Base-by-base conservation (phyloP, 2,113 vertebrate species). In the Seriola dumerili region DNA sequence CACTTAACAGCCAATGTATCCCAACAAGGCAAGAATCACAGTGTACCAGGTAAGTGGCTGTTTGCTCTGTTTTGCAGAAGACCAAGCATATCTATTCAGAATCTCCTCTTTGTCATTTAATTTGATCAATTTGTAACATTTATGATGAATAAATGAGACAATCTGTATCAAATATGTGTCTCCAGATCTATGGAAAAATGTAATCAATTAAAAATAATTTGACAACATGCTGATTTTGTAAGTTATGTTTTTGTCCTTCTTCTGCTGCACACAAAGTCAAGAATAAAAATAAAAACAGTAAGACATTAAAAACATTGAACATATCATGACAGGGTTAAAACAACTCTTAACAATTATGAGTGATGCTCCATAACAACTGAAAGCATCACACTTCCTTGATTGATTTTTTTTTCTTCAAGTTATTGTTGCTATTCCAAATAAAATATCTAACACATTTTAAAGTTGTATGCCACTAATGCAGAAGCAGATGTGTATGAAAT, bases 161-260 rank as follows among this genome's bases (percentile, higher is more conserved):
- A 77, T 58, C 1, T 78, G 76, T 78, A 65, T 38, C 14, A 73
- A 6, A 32, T 57, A 32, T 65, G 13, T 78, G 68, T 67, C 68
- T 58, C 38, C 44, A 69, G 29, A 76, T 74, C 13, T 64, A 36
- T 79, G 52, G 52, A 50, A 61, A 85, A 76, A 61, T 75, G 14
- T 9, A 38, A 72, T 88, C 25, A 78, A 87, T 89, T 85, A 88
- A 92, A 87, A 80, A 46, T 2, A 0, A 81, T 72, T 64, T 86
- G 23, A 10, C 50, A 67, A 70, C 19, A 36, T 4, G 11, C 23
- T 50, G 58, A 72, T 64, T 87, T 75, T 76, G 55, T 73, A n/a
- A 21, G 44, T 68, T 69, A 32, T 62, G 19, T 63, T 78, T 87
- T 40, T 69, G 9, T 85, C 25, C 48, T 46, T 78, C 6, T 52